Percentiles rank a stretch among this genome's conserved stretches.
phyloP scores from a whole-genome alignment of 2,113 vertebrate genomes.

The Odocoileus virginianus region DNA sequence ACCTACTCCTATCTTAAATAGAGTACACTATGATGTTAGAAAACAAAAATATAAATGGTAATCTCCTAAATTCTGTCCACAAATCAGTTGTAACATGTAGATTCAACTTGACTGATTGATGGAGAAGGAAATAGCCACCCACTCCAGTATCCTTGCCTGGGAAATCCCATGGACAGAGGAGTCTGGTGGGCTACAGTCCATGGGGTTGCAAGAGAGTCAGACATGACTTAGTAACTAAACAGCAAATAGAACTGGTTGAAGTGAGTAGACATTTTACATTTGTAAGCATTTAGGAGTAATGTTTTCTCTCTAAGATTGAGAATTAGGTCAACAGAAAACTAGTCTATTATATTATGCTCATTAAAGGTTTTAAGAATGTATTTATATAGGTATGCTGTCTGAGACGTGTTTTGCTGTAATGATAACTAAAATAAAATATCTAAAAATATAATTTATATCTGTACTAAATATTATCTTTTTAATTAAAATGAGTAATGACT shows the following conservation, averaged over 20 bases:
- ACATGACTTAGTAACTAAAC: background rate
- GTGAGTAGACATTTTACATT: background rate
- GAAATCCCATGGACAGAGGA: background rate
- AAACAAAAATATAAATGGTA: background rate
- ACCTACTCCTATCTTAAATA: background rate
- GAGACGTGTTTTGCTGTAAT: background rate
- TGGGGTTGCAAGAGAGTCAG: background rate
- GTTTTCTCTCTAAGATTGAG: background rate
- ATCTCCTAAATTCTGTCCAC: background rate
- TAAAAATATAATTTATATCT: background rate
- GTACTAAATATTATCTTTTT: background rate
- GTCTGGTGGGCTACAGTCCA: background rate
- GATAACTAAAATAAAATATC: background rate
- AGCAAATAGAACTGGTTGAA: background rate
- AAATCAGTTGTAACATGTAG: background rate
- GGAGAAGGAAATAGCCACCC: background rate
- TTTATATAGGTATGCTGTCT: background rate
- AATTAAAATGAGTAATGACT: background rate
- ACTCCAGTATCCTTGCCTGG: background rate
- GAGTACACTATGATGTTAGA: background rate
- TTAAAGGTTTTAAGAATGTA: background rate
- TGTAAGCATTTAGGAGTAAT: background rate
- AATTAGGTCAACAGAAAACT: background rate
- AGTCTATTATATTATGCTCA: background rate
- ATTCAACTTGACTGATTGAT: background rate